phyloP scores from a whole-genome alignment of 2,797 vertebrate species.

The Nyctibius grandis region DNA sequence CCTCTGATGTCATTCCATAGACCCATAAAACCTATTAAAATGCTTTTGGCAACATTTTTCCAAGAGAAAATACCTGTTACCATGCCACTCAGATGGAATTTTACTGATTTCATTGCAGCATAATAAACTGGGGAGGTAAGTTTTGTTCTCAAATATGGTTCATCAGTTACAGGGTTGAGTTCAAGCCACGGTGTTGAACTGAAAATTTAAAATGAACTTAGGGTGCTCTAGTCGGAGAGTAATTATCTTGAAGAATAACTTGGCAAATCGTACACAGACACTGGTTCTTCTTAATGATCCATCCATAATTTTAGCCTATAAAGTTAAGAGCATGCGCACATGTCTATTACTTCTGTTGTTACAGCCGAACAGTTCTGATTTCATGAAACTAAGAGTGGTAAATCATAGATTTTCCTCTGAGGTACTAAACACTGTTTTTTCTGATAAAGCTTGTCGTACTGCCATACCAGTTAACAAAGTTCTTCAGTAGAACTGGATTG shows the following conservation, averaged over 20 bases:
- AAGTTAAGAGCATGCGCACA: not conserved
- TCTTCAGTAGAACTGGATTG: not conserved
- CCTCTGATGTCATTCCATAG: not conserved
- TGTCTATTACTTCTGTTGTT: not conserved
- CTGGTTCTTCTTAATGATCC: not conserved
- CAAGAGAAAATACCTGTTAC: not conserved
- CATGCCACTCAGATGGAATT: fast-evolving
- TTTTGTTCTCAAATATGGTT: not conserved
- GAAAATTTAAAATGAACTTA: not conserved
- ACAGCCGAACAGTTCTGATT: not conserved
- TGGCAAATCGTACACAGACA: not conserved
- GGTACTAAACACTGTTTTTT: not conserved
- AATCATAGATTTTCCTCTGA: not conserved
- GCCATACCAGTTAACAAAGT: not conserved
- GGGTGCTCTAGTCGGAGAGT: not conserved
- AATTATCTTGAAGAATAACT: not conserved
- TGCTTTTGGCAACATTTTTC: not conserved
- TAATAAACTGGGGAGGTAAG: not conserved
- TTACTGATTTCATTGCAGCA: not conserved
- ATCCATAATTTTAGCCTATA: not conserved
- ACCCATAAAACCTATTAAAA: not conserved
- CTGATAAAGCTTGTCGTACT: not conserved
- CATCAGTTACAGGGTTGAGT: not conserved
- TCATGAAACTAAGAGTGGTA: not conserved
- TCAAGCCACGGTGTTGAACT: not conserved